A percentile compares a stretch with the other conserved stretches of the same genome.
phyloP scores from a whole-genome alignment of 2,113 vertebrate genomes.

The Ophiodon elongatus region DNA sequence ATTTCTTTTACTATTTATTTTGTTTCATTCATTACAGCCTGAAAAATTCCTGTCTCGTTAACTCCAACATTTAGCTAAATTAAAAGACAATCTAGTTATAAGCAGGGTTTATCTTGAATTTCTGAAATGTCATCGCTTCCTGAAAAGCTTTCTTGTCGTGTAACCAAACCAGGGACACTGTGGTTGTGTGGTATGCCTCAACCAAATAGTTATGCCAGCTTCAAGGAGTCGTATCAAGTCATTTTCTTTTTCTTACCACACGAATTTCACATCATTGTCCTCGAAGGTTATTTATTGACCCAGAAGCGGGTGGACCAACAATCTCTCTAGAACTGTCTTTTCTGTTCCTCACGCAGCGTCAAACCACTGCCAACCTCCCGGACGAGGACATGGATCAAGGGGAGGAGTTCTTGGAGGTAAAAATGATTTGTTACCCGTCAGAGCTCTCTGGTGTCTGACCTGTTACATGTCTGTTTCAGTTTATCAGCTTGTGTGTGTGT shows the following conservation, averaged over 20 bases:
- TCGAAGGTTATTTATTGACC: not conserved
- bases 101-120: not conserved
- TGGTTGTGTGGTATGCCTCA: not conserved
- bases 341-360: constrained; percentile 50
- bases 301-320: not conserved
- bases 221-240: not conserved
- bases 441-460: not conserved
- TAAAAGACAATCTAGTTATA: not conserved
- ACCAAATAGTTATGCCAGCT: not conserved
- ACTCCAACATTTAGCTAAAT: not conserved
- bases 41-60: not conserved
- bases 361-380: constrained; percentile 16
- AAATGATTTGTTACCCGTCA: not conserved
- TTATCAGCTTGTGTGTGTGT: not conserved
- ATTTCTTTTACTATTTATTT: not conserved
- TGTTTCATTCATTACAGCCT: not conserved
- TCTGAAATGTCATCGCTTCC: too few relatives aligned
- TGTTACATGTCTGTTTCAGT: not conserved
- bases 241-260: not conserved
- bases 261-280: not conserved
- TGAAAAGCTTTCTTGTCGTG: too few relatives aligned
- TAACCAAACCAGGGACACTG: not conserved
- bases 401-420: constrained; percentile 77
- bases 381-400: constrained; percentile 46
- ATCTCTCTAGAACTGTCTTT: not conserved